Evolutionary conservation across 35 echinoderm and acorn worm species (phyloP), one percentile per base, ranked within the genome.

Genomic region (Stichopus chloronotus): DNA sequence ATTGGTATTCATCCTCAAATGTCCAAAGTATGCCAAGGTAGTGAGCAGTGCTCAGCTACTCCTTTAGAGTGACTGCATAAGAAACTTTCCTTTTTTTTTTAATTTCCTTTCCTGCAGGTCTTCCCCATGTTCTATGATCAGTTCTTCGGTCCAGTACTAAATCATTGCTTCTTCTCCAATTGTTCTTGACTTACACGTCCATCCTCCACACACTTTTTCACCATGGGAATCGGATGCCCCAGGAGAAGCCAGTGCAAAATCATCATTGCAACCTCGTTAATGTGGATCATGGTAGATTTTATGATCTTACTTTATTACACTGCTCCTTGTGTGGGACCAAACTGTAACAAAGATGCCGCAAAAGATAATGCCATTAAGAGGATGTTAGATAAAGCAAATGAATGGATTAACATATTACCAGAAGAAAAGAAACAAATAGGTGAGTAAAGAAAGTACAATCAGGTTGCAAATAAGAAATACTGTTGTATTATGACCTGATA

Each of bases 391-490:
- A 95, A 72, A 86, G 96, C 96, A 10, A 98, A 98, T 88, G 94
- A 98, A n/a, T 98, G 94, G 94, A 95, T 98, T 55, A 94, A 98
- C 63, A 80, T 81, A 65, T 69, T 92, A 92, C 96, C 96, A 84
- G 96, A 98, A 84, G 94, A 98, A 23, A 94, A 88, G 74, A 98
- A 96, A 87, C 96, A 98, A 87, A 98, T 96, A 9, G 96, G 96
- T 98, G 72, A 94, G 93, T 72, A 5, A 71, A n/a, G 0, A 79
- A 20, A 13, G 20, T 1, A 25, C 77, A 22, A 52, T 25, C 22
- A 21, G 69, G 69, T 72, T 72, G 13, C 2, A 72, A 43, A 43
- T 43, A 1, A 43, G 30, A 43, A 43, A 43, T 43, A 43, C 3
- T 43, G 30, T 43, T 43, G 3, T 43, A 43, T 43, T 0, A 0